Percentiles rank a stretch among this genome's conserved stretches.
Conservation (phyloP, 1,140 invertebrate genomes). For the Medauroidea extradentata region DNA sequence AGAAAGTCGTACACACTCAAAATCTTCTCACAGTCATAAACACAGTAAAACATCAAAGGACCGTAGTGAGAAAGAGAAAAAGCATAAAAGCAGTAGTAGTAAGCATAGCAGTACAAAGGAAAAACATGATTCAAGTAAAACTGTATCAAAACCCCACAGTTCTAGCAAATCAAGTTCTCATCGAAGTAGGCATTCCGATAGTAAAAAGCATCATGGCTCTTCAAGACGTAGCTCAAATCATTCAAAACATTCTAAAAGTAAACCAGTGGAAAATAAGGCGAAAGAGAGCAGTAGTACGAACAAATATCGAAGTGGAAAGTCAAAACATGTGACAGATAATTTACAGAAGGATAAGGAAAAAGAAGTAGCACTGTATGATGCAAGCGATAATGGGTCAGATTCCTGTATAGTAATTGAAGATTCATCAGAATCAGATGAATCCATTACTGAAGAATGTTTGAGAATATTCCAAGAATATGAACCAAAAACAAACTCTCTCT, state of each 20-base stretch:
- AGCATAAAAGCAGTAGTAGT: not conserved
- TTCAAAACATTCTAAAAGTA: no score
- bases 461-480: slow-evolving; percentile 62
- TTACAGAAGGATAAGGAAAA: no score
- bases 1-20: not conserved
- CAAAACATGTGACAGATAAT: no score
- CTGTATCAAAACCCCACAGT: not conserved
- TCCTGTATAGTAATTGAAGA: not conserved
- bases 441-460: slow-evolving; percentile 65
- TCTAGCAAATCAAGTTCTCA: not conserved
- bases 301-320: no score
- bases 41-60: not conserved
- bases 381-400: no score
- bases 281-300: no score
- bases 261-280: no score
- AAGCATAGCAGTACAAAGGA: not conserved
- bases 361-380: no score
- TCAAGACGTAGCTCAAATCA: no score
- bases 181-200: no score
- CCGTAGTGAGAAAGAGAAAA: no score
- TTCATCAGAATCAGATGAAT: slow-evolving; percentile 47
- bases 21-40: not conserved
- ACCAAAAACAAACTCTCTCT: slow-evolving; percentile 4
- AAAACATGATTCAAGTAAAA: not conserved
- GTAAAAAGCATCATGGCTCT: no score